Evolutionary conservation across 2,797 vertebrate genomes (phyloP), one percentile per base, ranked within the genome.

Genomic region (Gastrophryne carolinensis): DNA sequence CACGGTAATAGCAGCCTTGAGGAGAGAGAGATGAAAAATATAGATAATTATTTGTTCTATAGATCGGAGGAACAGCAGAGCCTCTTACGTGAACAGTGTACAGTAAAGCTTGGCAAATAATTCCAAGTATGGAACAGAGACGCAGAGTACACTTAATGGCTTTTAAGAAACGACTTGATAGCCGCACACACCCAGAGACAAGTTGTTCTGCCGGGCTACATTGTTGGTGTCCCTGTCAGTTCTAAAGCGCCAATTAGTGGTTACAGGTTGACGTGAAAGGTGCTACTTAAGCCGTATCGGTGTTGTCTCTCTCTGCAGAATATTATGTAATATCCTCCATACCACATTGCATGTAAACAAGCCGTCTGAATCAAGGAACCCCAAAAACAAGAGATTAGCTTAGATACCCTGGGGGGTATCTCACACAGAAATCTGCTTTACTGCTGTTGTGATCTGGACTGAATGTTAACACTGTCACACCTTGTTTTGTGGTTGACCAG

Each of bases 91-190:
- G n/a, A n/a, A n/a, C n/a, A n/a, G n/a, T n/a, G n/a, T n/a, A n/a
- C n/a, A n/a, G n/a, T n/a, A n/a, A n/a, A n/a, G n/a, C n/a, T n/a
- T n/a, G n/a, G n/a, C n/a, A n/a, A n/a, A n/a, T n/a, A n/a, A n/a
- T n/a, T n/a, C 6, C 29, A n/a, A 17, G 15, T 29, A 32, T 29
- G 41, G 52, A 44, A 41, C 32, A 17, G 19, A 58, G 21, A 56
- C 58, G 69, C 47, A 63, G 52, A 69, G 73, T 69, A 12, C 44
- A 57, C 53, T 41, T 41, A 26, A 62, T 62, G 11, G 26, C 27
- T 34, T 64, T 77, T 77, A 34, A 15, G 37, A 70, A 77, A 77
- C 57, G 8, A 71, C 66, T 62, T 76, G 64, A 77, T 77, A 65
- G 60, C 11, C 23, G 23, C 60, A 58, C 75, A 77, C 50, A 11